Percentiles rank a stretch among this genome's conserved stretches.
phyloP scores from a whole-genome alignment of 1,140 invertebrate genomes.

The Pogonomyrmex californicus region DNA sequence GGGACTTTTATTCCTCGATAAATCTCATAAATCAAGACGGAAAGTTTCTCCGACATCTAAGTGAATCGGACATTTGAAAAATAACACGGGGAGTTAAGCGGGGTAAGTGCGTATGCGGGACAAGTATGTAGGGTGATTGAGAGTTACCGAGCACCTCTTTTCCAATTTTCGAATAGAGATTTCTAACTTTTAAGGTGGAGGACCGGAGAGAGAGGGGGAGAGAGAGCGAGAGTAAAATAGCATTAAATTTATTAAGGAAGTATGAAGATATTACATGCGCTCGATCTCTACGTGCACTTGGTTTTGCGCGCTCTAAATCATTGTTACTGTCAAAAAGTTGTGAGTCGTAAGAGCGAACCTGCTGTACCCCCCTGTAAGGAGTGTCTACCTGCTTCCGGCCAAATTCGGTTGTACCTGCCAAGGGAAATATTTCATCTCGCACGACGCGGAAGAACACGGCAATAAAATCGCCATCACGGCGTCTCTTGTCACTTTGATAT shows the following conservation, averaged over 20 bases:
- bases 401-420: background rate
- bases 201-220: background rate
- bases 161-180: conserved; percentile 51
- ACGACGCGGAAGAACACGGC: background rate
- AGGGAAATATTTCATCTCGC: too few species aligned
- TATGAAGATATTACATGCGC: conserved; percentile 41
- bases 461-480: background rate
- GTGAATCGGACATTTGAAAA: conserved; percentile 42
- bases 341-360: background rate
- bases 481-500: background rate
- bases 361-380: background rate
- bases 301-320: background rate
- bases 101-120: conserved; percentile 20
- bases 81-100: conserved; percentile 36
- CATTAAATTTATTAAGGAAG: conserved; percentile 61
- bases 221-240: conserved; percentile 17
- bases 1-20: conserved; percentile 33
- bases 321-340: conserved; percentile 39
- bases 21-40: conserved; percentile 38
- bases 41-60: conserved; percentile 16
- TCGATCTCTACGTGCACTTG: conserved; percentile 16
- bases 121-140: conserved; percentile 45
- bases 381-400: background rate
- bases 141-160: conserved; percentile 42
- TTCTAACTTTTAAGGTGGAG: conserved; percentile 37